Evolutionary conservation across 2,888 invertebrate genomes (phyloP), one percentile per base, ranked within the genome.

Genomic region (Spodoptera exigua): DNA sequence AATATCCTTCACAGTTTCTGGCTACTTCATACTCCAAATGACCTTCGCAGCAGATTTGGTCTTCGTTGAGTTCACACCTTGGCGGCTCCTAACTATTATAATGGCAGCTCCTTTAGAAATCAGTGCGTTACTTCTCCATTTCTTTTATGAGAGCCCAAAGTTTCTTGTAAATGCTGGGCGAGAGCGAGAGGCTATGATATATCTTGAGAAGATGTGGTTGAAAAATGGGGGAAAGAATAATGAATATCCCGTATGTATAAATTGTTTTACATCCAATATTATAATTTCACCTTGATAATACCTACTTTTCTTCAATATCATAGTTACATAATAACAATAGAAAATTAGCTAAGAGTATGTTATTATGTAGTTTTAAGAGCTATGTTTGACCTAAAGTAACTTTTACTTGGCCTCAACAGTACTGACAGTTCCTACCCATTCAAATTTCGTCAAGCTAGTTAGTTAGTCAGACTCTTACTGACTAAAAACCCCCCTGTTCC

Each of bases 71-170:
- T 84, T 87, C 43, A 78, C 75, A 0, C 85, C 88, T 0, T 89
- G 89, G 89, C 70, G 89, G 40, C 66, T 89, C 9, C 44, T 89
- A 27, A 71, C 78, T 4, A 61, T 88, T 1, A 68, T 93, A 0
- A 83, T 92, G 52, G 87, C 95, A 12, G 21, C 96, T 12, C 96
- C 96, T 0, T 94, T 95, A 41, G 81, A 96, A 0, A 70, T 95
- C 0, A 95, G 95, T 34, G 95, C 95, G 0, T 53, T 95, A 12
- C 82, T 94, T 0, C 81, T 95, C 10, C 88, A 93, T 37, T 90
- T 94, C 46, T 93, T 95, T 62, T 95, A 96, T 9, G 97, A 97
- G 83, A 97, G 96, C 81, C 97, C 97, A 0, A 96, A 96, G 83
- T 97, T 96, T 80, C 85, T 96, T 3, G 93, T 96, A 84, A 94